Evolutionary conservation across 2,888 invertebrate species (phyloP).

Genomic region (Gnatocerus cornutus): DNA sequence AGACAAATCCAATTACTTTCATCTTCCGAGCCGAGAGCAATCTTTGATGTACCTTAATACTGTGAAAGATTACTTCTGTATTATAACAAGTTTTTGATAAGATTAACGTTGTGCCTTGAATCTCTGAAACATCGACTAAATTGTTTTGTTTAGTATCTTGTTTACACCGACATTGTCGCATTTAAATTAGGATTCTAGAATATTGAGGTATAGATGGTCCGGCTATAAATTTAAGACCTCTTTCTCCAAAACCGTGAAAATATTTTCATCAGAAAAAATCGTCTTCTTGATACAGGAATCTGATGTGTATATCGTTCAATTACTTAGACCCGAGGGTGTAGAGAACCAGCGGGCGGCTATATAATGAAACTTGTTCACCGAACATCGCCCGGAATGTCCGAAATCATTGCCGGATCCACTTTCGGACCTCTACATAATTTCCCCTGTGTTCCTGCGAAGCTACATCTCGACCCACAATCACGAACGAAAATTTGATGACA

Average conservation of each 20-base stretch:
- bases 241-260: too few relatives aligned
- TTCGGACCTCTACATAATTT: conserved; percentile 58
- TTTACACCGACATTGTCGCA: conserved; percentile 49
- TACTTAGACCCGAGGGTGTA: conserved; percentile 47
- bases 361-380: conserved; percentile 54
- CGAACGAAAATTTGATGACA: conserved; percentile 52
- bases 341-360: conserved; percentile 28
- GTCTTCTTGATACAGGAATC: conserved; percentile 2
- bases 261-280: conserved; percentile 7
- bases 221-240: too few relatives aligned
- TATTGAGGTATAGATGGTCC: too few relatives aligned
- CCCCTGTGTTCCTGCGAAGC: conserved; percentile 57
- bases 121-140: conserved; percentile 61
- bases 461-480: conserved; percentile 51
- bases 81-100: conserved; percentile 71
- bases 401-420: conserved; percentile 58
- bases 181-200: not conserved
- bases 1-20: conserved; percentile 67
- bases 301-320: conserved; percentile 45
- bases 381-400: conserved; percentile 53
- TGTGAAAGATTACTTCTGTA: conserved; percentile 69
- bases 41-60: conserved; percentile 68
- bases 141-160: conserved; percentile 60
- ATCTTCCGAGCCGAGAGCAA: conserved; percentile 64
- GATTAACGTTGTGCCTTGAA: conserved; percentile 65